Conservation (phyloP, 2,888 invertebrate genomes). For the Mystacides longicornis region DNA sequence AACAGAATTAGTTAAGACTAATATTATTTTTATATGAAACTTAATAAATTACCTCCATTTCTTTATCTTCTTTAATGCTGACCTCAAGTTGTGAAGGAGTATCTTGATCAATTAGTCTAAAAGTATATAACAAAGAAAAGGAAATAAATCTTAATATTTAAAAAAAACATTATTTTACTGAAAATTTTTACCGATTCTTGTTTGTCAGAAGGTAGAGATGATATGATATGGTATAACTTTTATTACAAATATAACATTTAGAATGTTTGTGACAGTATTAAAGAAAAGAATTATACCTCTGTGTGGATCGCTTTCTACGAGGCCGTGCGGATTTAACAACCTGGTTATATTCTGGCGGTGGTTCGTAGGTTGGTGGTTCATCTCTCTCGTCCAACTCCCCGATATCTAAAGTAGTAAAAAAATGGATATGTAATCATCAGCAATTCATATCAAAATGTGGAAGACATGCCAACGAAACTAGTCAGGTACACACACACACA, state of each 20-base stretch:
- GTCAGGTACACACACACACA: no score
- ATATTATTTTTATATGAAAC: no score
- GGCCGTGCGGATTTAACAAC: conserved; percentile 17
- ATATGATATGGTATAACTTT: no score
- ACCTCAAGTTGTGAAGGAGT: conserved; percentile 5
- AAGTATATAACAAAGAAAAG: conserved; percentile 3
- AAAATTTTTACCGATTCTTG: no score
- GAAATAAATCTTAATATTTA: no score
- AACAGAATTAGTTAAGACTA: no score
- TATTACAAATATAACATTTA: neutral
- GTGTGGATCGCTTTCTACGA: conserved; percentile 18
- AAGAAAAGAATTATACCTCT: conserved; percentile 9
- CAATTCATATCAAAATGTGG: no score
- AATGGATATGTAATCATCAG: no score
- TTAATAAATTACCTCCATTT: neutral
- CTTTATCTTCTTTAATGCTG: neutral
- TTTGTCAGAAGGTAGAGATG: no score
- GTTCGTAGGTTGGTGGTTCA: conserved; percentile 23
- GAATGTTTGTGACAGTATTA: neutral
- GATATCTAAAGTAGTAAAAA: conserved; percentile 16
- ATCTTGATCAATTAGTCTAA: conserved; percentile 16
- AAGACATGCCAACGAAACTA: no score
- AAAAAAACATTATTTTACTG: neutral
- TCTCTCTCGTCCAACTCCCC: conserved; percentile 21
- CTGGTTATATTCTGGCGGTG: conserved; percentile 25